Percentiles rank a stretch among this genome's conserved stretches.
Conservation (phyloP, 2,113 vertebrate genomes). For the Alouatta palliata region DNA sequence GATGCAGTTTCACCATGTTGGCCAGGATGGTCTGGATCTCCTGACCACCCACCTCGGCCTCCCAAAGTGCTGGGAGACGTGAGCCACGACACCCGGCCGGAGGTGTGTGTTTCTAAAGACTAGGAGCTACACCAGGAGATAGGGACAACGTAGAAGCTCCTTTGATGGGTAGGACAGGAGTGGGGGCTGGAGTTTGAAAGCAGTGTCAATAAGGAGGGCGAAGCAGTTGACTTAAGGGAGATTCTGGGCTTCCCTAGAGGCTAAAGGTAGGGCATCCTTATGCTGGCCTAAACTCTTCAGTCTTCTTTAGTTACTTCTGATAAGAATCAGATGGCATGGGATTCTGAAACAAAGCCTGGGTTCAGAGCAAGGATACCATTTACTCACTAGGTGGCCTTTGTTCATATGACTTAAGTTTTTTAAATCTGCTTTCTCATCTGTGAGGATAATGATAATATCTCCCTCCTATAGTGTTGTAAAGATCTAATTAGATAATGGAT, state of each 20-base stretch:
- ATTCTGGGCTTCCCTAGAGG: neutral
- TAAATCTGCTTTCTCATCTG: conserved; percentile 18
- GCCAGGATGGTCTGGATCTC: no score
- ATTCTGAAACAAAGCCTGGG: neutral
- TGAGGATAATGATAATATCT: neutral
- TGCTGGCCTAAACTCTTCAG: neutral
- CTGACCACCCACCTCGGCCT: no score
- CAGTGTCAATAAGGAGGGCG: neutral
- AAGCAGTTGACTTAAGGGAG: neutral
- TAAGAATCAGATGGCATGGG: neutral
- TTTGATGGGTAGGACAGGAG: neutral
- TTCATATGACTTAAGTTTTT: conserved; percentile 36
- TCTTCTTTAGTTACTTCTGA: neutral
- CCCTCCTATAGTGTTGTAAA: neutral
- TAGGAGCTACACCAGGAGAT: no score
- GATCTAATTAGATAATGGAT: conserved; percentile 5
- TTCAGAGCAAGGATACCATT: neutral
- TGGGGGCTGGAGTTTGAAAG: neutral
- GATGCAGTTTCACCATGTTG: no score
- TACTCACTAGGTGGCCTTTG: neutral
- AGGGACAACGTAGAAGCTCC: neutral
- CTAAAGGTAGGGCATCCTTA: neutral
- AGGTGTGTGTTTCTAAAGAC: neutral
- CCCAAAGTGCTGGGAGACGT: no score
- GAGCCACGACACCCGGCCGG: no score